Conservation (phyloP, 2,797 vertebrate species). For the Sebastes dallii region DNA sequence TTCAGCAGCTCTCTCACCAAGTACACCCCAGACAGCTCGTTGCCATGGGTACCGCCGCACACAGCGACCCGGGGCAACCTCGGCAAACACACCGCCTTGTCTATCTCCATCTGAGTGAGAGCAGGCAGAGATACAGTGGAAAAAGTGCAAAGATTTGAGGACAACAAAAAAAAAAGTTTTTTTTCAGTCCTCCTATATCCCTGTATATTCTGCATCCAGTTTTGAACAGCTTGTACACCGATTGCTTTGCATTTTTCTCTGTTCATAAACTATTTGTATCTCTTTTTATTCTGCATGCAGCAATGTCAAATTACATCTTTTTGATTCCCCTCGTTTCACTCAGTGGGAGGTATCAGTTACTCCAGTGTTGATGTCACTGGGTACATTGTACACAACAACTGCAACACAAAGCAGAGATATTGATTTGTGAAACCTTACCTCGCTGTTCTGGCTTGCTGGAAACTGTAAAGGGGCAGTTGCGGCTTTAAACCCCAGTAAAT, state of each 20-base stretch:
- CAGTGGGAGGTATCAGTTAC: constrained; percentile 3
- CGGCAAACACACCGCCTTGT: constrained; percentile 58
- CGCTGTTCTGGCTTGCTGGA: constrained; percentile 31
- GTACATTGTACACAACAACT: constrained; percentile 17
- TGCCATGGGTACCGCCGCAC: constrained; percentile 88
- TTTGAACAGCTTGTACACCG: background rate
- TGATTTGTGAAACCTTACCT: constrained; percentile 63
- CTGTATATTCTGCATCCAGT: background rate
- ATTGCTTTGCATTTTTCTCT: background rate
- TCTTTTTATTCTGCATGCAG: background rate
- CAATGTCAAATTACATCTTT: background rate
- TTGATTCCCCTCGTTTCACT: constrained; percentile 1
- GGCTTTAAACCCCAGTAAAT: constrained; percentile 12
- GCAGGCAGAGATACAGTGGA: background rate
- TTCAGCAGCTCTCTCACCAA: constrained; percentile 80
- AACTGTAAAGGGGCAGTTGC: constrained; percentile 27
- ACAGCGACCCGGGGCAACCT: constrained; percentile 81
- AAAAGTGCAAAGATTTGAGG: background rate
- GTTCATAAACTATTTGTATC: background rate
- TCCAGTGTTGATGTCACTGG: constrained; percentile 7
- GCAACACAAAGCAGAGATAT: constrained; percentile 42
- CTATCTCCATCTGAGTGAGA: constrained; percentile 61
- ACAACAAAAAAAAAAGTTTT: background rate
- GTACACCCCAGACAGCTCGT: constrained; percentile 86
- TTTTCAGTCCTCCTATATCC: background rate